Evolutionary conservation across 2,797 vertebrate genomes (phyloP), one percentile per base, ranked within the genome.

Genomic region (Euthynnus affinis): DNA sequence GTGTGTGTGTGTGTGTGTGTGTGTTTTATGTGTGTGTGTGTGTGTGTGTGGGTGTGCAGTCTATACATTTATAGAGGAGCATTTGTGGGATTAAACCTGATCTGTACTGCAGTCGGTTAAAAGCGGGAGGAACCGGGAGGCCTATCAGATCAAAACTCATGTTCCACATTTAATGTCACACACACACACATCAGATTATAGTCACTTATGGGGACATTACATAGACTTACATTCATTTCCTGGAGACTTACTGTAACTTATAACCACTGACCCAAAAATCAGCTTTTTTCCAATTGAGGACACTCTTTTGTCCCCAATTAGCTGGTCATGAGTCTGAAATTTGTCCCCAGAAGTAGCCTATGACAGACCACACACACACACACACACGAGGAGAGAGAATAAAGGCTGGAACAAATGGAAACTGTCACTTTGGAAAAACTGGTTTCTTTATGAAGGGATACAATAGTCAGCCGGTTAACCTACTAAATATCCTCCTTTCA

Each of bases 381-480:
- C 29, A 32, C 29, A 32, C 29, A 32, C 29, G 29, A 32, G 29
- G 29, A 6, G 29, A 32, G 29, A 32, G 29, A 32, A 32, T 42
- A 1, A 15, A 9, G 18, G 13, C 40, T 42, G 15, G 13, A 23
- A 46, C 29, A 32, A 44, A 32, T 29, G 27, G 27, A 29, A 29
- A 18, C 37, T 34, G 34, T 23, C 49, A 44, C 44, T 61, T 56
- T 20, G n/a, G 34, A 34, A 65, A 56, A 75, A 69, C 64, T 20
- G 44, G 42, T 80, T 79, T 63, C 64, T 53, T 14, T 27, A 6
- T 53, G 60, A 52, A 66, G 40, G 23, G 25, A 17, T 37, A 46
- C 66, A 65, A 75, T 15, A 22, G 58, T 20, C 1, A 6, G 12
- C 13, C 14, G 48, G 17, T 60, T 60, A 29, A 67, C 22, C 17